Evolutionary conservation across 1,140 invertebrate genomes (phyloP).

Genomic region (Oncopodura yosiiana): DNA sequence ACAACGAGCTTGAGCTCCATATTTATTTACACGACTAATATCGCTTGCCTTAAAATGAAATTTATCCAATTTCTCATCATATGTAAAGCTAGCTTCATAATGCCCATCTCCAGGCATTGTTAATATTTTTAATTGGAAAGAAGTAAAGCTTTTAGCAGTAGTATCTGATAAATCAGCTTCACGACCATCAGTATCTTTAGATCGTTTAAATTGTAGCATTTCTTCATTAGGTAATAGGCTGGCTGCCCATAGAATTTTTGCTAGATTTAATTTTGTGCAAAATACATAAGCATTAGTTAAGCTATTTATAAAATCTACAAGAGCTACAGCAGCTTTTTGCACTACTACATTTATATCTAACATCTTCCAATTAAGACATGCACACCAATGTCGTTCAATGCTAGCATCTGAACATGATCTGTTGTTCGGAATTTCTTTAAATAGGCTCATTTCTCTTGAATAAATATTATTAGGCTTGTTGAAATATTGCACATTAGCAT

Average conservation of each 20-base stretch:
- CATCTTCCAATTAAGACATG: slow-evolving; percentile 11
- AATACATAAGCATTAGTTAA: not conserved
- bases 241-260: slow-evolving; percentile 56
- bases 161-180: slow-evolving; percentile 54
- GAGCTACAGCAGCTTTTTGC: not conserved
- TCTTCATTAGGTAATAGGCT: slow-evolving; percentile 49
- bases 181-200: slow-evolving; percentile 70
- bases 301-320: not conserved
- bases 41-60: slow-evolving; percentile 21
- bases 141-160: slow-evolving; percentile 36
- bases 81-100: slow-evolving; percentile 61
- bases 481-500: not conserved
- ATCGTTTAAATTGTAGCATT: slow-evolving; percentile 42
- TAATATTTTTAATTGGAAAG: slow-evolving; percentile 40
- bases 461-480: not conserved
- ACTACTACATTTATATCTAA: not conserved
- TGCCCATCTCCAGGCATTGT: slow-evolving; percentile 57
- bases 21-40: slow-evolving; percentile 66
- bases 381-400: slow-evolving; percentile 15
- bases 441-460: slow-evolving; percentile 19
- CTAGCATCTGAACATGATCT: slow-evolving; percentile 21
- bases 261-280: slow-evolving; percentile 39
- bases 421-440: slow-evolving; percentile 8
- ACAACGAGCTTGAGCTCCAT: slow-evolving; percentile 65
- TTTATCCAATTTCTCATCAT: not conserved